A percentile compares a stretch with the other conserved stretches of the same genome.
phyloP scores from a whole-genome alignment of 2,113 vertebrate species.

The Notechis scutatus region DNA sequence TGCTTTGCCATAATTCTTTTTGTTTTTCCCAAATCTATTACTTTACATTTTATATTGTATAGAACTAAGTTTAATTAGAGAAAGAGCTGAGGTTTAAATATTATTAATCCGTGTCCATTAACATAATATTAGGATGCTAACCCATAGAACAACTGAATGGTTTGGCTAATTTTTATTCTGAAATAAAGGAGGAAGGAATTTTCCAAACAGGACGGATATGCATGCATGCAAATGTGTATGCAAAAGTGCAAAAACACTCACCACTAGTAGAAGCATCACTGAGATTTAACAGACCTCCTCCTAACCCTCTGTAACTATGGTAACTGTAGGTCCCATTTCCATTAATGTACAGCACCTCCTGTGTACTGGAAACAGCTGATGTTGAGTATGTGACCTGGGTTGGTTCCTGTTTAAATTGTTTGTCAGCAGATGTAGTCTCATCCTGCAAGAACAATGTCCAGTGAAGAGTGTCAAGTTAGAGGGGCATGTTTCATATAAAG shows the following conservation, averaged over 20 bases:
- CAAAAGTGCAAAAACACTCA: slow-evolving; percentile 61
- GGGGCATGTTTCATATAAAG: background rate
- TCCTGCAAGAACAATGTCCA: slow-evolving; percentile 67
- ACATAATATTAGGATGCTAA: background rate
- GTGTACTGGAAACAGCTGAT: slow-evolving; percentile 76
- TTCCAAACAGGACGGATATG: background rate
- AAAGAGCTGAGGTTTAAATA: background rate
- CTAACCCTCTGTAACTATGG: slow-evolving; percentile 81
- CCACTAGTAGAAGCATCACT: slow-evolving; percentile 78
- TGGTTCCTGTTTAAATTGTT: slow-evolving; percentile 76
- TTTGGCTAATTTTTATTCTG: slow-evolving; percentile 21
- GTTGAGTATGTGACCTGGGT: slow-evolving; percentile 75
- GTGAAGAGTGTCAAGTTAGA: slow-evolving; percentile 18
- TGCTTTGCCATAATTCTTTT: background rate
- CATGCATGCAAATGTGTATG: slow-evolving; percentile 1
- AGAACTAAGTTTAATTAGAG: background rate
- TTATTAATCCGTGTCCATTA: background rate
- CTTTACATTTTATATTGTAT: background rate
- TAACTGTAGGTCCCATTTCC: slow-evolving; percentile 85
- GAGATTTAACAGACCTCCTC: slow-evolving; percentile 80
- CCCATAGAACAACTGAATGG: slow-evolving; percentile 10
- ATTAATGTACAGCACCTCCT: slow-evolving; percentile 83
- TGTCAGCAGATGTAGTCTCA: slow-evolving; percentile 71
- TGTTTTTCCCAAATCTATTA: background rate
- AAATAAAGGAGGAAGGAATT: background rate